A percentile compares a stretch with the other conserved stretches of the same genome.
Conservation (phyloP, 2,113 vertebrate genomes). For the Chinchilla lanigera region DNA sequence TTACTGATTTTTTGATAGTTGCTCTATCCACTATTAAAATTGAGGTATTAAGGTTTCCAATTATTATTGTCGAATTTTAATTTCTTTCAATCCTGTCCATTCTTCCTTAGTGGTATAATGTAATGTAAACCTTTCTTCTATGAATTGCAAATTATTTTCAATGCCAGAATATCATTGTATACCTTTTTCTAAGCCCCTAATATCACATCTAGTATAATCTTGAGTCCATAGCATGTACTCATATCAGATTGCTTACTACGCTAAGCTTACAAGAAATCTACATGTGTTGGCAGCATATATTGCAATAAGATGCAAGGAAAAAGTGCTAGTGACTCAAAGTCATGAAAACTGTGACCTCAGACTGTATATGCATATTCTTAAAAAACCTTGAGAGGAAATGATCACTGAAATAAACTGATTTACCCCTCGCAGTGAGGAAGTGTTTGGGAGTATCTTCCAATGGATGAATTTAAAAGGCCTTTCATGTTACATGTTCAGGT, state of each 20-base stretch:
- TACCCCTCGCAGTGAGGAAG: neutral
- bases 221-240: neutral
- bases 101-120: neutral
- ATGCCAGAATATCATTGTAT: neutral
- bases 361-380: neutral
- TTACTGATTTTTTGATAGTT: neutral
- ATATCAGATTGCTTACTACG: neutral
- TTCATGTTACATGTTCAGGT: neutral
- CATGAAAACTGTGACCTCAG: neutral
- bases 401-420: neutral
- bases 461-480: neutral
- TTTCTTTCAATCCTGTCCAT: neutral
- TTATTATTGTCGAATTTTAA: neutral
- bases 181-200: neutral
- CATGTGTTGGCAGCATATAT: neutral
- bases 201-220: neutral
- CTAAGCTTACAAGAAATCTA: neutral
- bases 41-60: neutral
- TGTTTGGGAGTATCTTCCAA: neutral
- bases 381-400: neutral
- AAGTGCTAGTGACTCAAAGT: neutral
- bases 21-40: neutral
- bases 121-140: neutral
- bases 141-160: neutral
- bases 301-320: neutral